phyloP scores from a whole-genome alignment of 2,797 vertebrate species.

The Myotis myotis region DNA sequence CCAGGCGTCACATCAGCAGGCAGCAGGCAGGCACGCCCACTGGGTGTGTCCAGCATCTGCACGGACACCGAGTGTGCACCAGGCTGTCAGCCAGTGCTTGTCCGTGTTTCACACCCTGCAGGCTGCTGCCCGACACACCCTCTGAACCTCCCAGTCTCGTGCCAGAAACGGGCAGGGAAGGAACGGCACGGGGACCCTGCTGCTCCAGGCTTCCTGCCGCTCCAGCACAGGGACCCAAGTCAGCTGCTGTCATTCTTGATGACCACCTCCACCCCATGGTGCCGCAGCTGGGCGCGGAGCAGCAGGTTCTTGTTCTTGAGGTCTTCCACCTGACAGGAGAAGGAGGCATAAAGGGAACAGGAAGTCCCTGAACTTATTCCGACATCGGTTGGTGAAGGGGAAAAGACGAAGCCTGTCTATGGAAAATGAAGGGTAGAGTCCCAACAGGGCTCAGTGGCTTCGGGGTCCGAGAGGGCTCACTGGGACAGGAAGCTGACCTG shows the following conservation, averaged over 20 bases:
- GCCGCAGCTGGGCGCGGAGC: constrained; percentile 82
- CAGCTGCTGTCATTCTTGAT: constrained; percentile 83
- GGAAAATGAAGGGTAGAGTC: neutral
- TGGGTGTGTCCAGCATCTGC: constrained; percentile 48
- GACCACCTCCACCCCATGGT: constrained; percentile 84
- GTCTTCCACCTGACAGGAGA: constrained; percentile 80
- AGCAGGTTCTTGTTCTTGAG: constrained; percentile 86
- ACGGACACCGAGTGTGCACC: constrained; percentile 52
- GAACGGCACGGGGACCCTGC: neutral
- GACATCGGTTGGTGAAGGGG: neutral
- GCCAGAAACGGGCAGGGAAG: constrained; percentile 41
- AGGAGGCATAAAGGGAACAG: neutral
- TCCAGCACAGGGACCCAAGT: neutral
- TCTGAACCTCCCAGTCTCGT: constrained; percentile 27
- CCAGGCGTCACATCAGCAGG: neutral
- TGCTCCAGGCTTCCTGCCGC: neutral
- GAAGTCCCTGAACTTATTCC: neutral
- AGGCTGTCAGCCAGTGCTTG: neutral
- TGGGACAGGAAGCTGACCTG: constrained; percentile 84
- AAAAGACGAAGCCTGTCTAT: neutral
- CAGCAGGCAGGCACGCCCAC: constrained; percentile 47
- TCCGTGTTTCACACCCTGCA: constrained; percentile 1
- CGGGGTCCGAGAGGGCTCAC: accelerated
- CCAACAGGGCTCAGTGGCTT: neutral
- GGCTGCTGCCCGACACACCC: neutral